Evolutionary conservation across 2,888 invertebrate genomes (phyloP), one percentile per base, ranked within the genome.

Genomic region (Agrochola circellaris): DNA sequence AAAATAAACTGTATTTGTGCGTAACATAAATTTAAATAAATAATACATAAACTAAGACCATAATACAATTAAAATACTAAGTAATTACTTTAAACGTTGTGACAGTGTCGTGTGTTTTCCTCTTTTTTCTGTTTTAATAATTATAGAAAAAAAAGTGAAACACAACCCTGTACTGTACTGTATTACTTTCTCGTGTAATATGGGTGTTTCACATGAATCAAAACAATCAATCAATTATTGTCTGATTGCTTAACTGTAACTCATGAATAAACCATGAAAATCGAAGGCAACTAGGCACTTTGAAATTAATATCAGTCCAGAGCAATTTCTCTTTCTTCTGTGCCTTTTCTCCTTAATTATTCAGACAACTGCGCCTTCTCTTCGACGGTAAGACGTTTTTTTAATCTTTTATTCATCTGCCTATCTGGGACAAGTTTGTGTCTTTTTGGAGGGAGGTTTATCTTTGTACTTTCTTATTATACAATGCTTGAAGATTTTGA

Each of bases 361-460:
- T 88, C 83, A 88, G 67, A 60, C 66, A 78, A 82, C 83, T 81
- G 80, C 74, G 76, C 54, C 76, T 80, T 82, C 77, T 77, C 73
- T 79, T 70, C 73, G 72, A 60, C 11, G 62, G 68, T n/a, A 30
- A 26, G 66, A 34, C 42, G 61, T 38, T 77, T 67, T 83, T 85
- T 87, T 58, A 48, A 88, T 88, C 64, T 87, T 88, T 88, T 88
- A 87, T 87, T 86, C 88, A 88, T 85, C 67, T 42, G 65, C 65
- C 75, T 73, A 73, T 71, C 54, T 74, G 56, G 77, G 79, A 86
- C 76, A 69, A 79, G 65, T 80, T 81, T 69, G 54, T 67, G n/a
- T 78, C 66, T 81, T 73, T 79, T 81, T 69, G n/a, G 45, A 30
- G n/a, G 11, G 54, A 73, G 17, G 17, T 78, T 73, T 72, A 61